Percentiles rank a stretch among this genome's conserved stretches.
Conservation (phyloP, 2,113 vertebrate genomes). For the Paraplagusia blochii region DNA sequence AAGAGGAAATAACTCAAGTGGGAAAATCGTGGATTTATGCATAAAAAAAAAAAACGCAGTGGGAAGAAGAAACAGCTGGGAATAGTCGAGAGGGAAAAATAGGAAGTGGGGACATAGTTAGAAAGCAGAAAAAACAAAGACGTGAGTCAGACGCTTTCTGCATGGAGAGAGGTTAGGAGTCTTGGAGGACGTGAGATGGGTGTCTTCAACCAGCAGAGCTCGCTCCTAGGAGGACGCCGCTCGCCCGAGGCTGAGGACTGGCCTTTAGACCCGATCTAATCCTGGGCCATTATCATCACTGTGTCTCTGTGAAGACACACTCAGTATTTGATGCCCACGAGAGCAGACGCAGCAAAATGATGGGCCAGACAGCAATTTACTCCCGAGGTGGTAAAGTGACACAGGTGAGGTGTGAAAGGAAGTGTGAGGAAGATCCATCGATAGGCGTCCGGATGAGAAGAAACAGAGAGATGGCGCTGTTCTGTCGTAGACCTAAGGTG, state of each 20-base stretch:
- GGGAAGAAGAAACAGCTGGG: conserved; percentile 32
- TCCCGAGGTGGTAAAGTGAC: conserved; percentile 23
- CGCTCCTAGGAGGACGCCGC: conserved; percentile 49
- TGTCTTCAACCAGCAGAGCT: conserved; percentile 36
- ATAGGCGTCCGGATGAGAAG: conserved; percentile 6
- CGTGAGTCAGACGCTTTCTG: conserved; percentile 45
- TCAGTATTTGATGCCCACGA: conserved; percentile 48
- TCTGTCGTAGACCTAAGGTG: too few species aligned
- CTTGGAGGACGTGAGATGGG: conserved; percentile 49
- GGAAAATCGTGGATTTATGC: conserved; percentile 23
- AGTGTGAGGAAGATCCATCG: conserved; percentile 5
- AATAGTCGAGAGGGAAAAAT: conserved; percentile 40
- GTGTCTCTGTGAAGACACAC: conserved; percentile 62
- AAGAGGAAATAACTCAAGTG: conserved; percentile 10
- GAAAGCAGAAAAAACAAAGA: conserved; percentile 26
- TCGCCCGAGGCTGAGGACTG: conserved; percentile 55
- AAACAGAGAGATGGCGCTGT: conserved; percentile 24
- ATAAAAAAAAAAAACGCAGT: conserved; percentile 34
- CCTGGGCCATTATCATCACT: conserved; percentile 65
- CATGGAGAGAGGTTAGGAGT: conserved; percentile 44
- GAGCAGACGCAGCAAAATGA: conserved; percentile 37
- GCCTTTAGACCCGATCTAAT: conserved; percentile 70
- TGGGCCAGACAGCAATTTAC: conserved; percentile 30
- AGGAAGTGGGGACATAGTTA: conserved; percentile 32
- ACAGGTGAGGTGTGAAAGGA: background rate